Evolutionary conservation across 2,888 invertebrate species (phyloP).

Genomic region (Cactoblastis cactorum): DNA sequence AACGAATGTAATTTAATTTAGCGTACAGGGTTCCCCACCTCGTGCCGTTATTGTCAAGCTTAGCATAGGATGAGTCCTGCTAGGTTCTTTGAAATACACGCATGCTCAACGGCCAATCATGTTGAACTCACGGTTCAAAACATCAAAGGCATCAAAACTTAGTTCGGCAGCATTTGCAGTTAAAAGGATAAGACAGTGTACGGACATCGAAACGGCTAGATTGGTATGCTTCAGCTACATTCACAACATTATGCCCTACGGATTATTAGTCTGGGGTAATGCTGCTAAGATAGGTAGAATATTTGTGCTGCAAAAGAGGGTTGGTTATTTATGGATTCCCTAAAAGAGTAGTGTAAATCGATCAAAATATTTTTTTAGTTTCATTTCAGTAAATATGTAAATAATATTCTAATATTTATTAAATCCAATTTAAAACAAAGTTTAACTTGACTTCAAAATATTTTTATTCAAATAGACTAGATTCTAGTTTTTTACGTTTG

Average conservation of each 20-base stretch:
- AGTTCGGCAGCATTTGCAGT: not conserved
- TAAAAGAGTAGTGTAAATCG: no score
- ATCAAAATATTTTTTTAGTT: no score
- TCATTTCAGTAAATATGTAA: no score
- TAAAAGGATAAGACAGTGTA: not conserved
- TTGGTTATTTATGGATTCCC: no score
- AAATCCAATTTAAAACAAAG: no score
- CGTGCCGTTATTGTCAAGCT: constrained; percentile 26
- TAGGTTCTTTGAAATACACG: not conserved
- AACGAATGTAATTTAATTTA: constrained; percentile 20
- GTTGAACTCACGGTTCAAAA: no score
- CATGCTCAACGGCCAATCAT: not conserved
- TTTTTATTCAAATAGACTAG: no score
- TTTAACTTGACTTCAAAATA: no score
- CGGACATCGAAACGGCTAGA: not conserved
- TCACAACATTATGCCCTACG: not conserved
- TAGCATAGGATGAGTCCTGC: constrained; percentile 26
- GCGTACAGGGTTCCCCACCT: constrained; percentile 32
- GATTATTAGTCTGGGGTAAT: not conserved
- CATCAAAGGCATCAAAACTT: no score
- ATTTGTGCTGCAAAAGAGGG: not conserved
- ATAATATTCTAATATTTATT: no score
- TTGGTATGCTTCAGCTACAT: not conserved
- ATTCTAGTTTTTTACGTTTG: no score
- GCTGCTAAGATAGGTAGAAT: not conserved